Evolutionary conservation across 1,140 invertebrate species (phyloP), one percentile per base, ranked within the genome.

Genomic region (Drosophila auraria): DNA sequence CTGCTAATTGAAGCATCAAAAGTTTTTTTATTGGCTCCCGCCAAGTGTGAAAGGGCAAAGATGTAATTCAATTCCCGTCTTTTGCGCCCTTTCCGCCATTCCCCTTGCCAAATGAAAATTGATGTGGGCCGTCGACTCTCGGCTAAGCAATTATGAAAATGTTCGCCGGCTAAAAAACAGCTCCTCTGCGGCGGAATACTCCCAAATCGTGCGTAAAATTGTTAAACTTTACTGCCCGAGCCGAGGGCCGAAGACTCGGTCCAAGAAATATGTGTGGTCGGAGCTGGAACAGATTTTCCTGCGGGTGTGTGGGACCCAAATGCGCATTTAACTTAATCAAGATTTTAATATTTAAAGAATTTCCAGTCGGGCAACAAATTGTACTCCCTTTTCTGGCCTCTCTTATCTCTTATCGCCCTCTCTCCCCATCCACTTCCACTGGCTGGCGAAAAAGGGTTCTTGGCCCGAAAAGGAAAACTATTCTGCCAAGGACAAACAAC

Each of bases 341-440:
- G 86, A 90, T 90, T 90, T 90, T 90, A 90, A 90, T 90, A 90
- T 90, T 90, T 90, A 90, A 90, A 90, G 84, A 84, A 89, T 82
- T 79, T 81, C 44, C 57, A 51, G 27, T 0, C 54, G 38, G 30
- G 38, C 71, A 72, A 73, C 81, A 89, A 82, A 89, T 84, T 78
- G 33, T 76, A 47, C 47, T 49, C 14, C 30, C 12, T 7, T 14
- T 33, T 56, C 36, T 36, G 38, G 53, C 54, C 57, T n/a, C 36
- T 59, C 47, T 72, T 44, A 65, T 70, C 57, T 62, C 64, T 60
- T 68, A 62, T 59, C 57, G 23, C 38, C 30, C 40, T 8, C 40
- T 8, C 45, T 20, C 47, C 47, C 51, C 47, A 45, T 59, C 61
- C 68, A 15, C 27, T 25, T 33, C 50, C n/a, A 66, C 33, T 40